These are phyloP conservation scores for Pandemis heparana DNA, from an alignment of 2,888 invertebrate genomes.

Conservation along the genomic window DNA sequence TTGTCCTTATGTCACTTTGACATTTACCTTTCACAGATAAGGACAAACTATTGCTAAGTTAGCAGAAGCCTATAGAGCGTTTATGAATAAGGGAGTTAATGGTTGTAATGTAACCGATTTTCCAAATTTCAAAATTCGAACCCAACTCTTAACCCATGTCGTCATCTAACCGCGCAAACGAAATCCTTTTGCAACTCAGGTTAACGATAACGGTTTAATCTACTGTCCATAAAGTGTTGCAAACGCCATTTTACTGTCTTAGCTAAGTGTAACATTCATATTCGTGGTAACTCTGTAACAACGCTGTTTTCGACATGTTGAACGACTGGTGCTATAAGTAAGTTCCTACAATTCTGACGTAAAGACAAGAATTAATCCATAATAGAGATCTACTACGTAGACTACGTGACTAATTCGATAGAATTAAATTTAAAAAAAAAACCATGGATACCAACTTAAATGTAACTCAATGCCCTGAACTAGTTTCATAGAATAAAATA, in stretches of 20 bases:
- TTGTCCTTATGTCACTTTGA: no score
- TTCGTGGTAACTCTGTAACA: constrained; percentile 1
- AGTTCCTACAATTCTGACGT: no score
- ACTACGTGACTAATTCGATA: no score
- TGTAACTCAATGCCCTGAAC: no score
- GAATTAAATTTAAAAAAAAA: no score
- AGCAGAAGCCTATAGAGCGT: no score
- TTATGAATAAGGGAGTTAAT: background rate
- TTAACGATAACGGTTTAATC: constrained; percentile 38
- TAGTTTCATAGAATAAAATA: background rate
- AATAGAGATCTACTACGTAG: no score
- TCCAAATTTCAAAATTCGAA: constrained; percentile 22
- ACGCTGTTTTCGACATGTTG: background rate
- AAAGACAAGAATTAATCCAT: no score
- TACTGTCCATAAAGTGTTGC: constrained; percentile 24
- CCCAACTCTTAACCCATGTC: constrained; percentile 15
- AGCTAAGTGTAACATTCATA: constrained; percentile 9
- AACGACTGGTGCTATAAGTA: background rate
- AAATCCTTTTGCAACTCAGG: constrained; percentile 33
- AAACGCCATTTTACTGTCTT: constrained; percentile 18
- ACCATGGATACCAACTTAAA: no score
- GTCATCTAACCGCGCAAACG: constrained; percentile 3
- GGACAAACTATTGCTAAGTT: no score
- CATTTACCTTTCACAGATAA: no score
- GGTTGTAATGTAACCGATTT: background rate